Conservation (phyloP, 2,113 vertebrate species). For the Etheostoma spectabile region DNA sequence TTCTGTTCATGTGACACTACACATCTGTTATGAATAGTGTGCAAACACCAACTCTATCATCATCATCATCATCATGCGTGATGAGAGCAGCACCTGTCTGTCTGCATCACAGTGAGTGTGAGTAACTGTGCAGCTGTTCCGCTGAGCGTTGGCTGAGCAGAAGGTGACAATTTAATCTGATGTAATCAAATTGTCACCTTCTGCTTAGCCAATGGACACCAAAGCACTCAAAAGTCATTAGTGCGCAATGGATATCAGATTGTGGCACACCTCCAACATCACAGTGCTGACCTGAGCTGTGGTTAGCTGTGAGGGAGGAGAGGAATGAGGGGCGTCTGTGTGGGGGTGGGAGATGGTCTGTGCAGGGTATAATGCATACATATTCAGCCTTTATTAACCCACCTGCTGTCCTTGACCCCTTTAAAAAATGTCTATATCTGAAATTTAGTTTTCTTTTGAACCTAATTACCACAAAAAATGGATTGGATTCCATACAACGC, state of each 20-base stretch:
- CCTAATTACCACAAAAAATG: too few species aligned
- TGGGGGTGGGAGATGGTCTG: too few species aligned
- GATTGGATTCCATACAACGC: too few species aligned
- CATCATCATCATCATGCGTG: neutral
- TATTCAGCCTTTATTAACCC: too few species aligned
- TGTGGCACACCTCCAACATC: conserved; percentile 27
- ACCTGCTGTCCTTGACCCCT: too few species aligned
- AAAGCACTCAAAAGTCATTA: conserved; percentile 30
- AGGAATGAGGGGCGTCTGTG: too few species aligned
- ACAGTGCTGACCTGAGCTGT: conserved; percentile 2
- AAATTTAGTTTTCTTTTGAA: too few species aligned
- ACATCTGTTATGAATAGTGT: neutral
- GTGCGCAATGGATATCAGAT: conserved; percentile 20
- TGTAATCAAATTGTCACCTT: too few species aligned
- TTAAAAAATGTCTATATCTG: too few species aligned
- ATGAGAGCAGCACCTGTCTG: neutral
- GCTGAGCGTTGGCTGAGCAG: neutral
- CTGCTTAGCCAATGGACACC: too few species aligned
- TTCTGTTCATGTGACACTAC: neutral
- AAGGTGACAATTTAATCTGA: conserved; percentile 20
- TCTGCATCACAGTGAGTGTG: neutral
- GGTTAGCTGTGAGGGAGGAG: too few species aligned
- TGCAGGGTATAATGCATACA: too few species aligned
- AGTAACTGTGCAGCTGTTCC: neutral
- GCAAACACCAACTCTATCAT: neutral